Conservation (phyloP, 2,113 vertebrate genomes). For the Fulica atra region DNA sequence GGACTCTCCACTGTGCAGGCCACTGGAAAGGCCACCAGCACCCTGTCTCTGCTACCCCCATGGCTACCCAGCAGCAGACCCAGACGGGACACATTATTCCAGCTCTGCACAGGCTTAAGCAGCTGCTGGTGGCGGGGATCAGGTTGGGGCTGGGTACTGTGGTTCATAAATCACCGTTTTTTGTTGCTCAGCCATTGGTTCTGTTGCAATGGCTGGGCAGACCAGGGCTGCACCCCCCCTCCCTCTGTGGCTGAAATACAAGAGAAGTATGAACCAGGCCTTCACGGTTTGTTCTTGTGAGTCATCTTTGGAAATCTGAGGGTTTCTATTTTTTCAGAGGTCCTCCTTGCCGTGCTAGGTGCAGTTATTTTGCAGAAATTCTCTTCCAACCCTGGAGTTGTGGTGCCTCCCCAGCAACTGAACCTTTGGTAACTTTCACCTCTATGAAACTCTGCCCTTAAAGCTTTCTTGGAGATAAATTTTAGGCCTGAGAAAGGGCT, state of each 20-base stretch:
- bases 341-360: neutral
- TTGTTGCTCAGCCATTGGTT: neutral
- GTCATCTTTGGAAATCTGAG: neutral
- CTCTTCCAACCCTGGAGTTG: neutral
- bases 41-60: neutral
- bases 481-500: neutral
- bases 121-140: neutral
- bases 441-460: neutral
- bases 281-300: neutral
- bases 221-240: accelerated
- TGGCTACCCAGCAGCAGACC: neutral
- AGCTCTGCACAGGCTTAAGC: neutral
- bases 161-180: neutral
- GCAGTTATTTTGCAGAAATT: neutral
- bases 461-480: neutral
- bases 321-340: neutral
- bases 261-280: neutral
- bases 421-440: neutral
- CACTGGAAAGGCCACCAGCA: neutral
- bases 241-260: neutral
- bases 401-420: neutral
- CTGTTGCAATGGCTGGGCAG: neutral
- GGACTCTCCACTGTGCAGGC: neutral
- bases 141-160: neutral
- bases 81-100: neutral